Conservation (phyloP, 2,888 invertebrate species). For the Phengaris arion region DNA sequence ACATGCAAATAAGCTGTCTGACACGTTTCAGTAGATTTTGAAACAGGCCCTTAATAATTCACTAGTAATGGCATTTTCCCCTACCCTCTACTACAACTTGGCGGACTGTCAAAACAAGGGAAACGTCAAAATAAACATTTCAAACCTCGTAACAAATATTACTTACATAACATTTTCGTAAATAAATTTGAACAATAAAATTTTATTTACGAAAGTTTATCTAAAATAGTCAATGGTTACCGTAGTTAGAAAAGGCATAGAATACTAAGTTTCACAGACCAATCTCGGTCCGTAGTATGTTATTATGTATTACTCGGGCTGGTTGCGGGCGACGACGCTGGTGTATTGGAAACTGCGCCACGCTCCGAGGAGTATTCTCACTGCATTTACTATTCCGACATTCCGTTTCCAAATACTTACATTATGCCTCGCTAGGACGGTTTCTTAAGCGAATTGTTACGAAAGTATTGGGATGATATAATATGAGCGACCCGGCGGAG, state of each 20-base stretch:
- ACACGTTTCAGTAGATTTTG: too few relatives aligned
- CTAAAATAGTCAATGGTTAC: neutral
- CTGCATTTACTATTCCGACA: neutral
- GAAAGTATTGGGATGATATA: constrained; percentile 12
- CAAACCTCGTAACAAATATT: neutral
- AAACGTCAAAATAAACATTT: neutral
- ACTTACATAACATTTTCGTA: too few relatives aligned
- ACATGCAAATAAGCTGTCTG: too few relatives aligned
- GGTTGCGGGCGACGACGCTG: neutral
- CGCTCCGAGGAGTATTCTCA: constrained; percentile 18
- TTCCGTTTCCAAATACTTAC: constrained; percentile 21
- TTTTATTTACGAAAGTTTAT: neutral
- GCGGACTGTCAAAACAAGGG: neutral
- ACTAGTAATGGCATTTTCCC: neutral
- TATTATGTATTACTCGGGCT: neutral
- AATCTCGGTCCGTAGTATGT: neutral
- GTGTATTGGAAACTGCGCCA: constrained; percentile 13
- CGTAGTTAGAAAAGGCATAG: neutral
- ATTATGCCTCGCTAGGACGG: neutral
- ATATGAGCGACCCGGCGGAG: neutral
- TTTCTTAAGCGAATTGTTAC: neutral
- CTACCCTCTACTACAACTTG: neutral
- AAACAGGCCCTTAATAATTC: too few relatives aligned
- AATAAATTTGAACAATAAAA: neutral
- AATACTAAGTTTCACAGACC: constrained; percentile 5